Conservation (phyloP, 2,888 invertebrate species). For the Lucinisca nassula region DNA sequence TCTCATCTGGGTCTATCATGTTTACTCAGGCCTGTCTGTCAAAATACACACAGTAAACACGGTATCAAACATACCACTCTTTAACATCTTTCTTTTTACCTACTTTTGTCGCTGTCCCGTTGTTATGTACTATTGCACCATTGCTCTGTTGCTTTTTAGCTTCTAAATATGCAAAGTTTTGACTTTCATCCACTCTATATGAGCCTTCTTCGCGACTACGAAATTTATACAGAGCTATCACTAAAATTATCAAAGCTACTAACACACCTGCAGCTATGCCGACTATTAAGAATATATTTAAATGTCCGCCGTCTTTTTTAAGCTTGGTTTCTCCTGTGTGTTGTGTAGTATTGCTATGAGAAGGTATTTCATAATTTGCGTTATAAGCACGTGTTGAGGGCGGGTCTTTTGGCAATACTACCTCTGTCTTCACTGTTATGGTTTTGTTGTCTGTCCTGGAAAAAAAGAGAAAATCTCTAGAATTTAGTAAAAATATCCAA, state of each 20-base stretch:
- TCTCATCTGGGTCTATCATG: too few relatives aligned
- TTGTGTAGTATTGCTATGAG: neutral
- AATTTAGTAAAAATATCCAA: too few relatives aligned
- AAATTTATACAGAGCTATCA: conserved; percentile 90
- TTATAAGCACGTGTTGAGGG: conserved; percentile 2
- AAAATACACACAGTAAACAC: neutral
- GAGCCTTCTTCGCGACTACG: conserved; percentile 93
- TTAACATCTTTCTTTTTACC: conserved; percentile 85
- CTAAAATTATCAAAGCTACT: conserved; percentile 94
- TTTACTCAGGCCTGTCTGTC: too few relatives aligned
- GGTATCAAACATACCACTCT: conserved; percentile 85
- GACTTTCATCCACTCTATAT: conserved; percentile 97
- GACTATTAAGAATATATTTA: conserved; percentile 91
- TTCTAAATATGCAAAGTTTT: conserved; percentile 89
- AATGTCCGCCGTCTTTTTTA: conserved; percentile 57
- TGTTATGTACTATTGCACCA: conserved; percentile 78
- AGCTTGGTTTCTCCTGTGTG: neutral
- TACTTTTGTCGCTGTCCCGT: conserved; percentile 77
- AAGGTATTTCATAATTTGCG: neutral
- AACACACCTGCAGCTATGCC: conserved; percentile 97
- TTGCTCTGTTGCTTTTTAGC: conserved; percentile 83
- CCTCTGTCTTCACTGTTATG: neutral
- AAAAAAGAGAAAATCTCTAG: neutral
- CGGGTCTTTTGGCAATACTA: neutral
- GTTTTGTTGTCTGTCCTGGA: neutral